Evolutionary conservation across 2,888 invertebrate species (phyloP), one percentile per base, ranked within the genome.

Genomic region (Sphaerophoria rueppellii): DNA sequence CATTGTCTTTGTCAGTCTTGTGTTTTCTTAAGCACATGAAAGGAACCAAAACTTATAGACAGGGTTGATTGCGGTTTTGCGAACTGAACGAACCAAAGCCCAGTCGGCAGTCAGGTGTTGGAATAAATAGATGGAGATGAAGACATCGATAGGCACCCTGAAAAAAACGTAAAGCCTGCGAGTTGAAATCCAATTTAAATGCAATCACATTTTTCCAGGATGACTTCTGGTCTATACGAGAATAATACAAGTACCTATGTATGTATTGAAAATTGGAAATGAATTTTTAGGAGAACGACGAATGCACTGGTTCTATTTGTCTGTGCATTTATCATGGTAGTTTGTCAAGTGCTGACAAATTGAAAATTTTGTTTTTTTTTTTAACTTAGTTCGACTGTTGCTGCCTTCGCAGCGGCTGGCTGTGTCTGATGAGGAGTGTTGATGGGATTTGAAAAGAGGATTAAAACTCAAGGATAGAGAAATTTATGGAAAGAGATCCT

Each of bases 181-280:
- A 12, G 48, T 37, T 52, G 67, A 76, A 83, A 83, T 83, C 83
- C 83, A 83, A 83, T 83, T 83, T 83, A 80, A 79, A 83, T 76
- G 71, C 83, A 83, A 83, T 83, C 79, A 79, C 75, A 76, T 79
- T 79, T 75, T 69, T 69, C 40, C 67, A 76, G 71, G 52, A 69
- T 72, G 72, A 79, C 61, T 83, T 79, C 61, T 57, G 72, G 65
- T 75, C 32, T 58, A 43, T 46, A 11, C 16, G 65, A 50, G 11
- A 9, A 24, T 2, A 24, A 24, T 24, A 40, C 40, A 4, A 1
- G 9, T 6, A 7, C 40, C 6, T 40, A 43, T 9, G 2, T 43
- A 9, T 43, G 16, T 57, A 37, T 6, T 32, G 16, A 46, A 57
- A 69, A 69, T 77, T 61, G 61, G 54, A 57, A 63, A 77, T 32